These are phyloP conservation scores for Glaucomys volans DNA, from an alignment of 2,113 vertebrate species.

Conservation along the genomic window DNA sequence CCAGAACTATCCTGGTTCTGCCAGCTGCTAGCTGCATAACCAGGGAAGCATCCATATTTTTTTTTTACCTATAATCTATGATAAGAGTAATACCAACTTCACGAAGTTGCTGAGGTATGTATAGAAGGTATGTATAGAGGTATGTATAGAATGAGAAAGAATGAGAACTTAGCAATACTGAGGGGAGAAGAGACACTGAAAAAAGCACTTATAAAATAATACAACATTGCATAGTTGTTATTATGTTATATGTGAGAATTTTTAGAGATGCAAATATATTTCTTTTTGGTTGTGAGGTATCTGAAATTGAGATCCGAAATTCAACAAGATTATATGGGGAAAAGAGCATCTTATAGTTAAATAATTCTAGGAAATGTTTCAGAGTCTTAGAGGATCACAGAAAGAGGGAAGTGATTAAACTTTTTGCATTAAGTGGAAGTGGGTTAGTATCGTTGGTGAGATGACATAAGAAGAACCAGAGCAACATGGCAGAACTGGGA, in stretches of 20 bases:
- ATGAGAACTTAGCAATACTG: not conserved
- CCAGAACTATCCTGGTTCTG: not conserved
- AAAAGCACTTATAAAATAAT: not conserved
- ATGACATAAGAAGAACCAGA: not conserved
- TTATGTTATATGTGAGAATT: not conserved
- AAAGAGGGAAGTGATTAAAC: not conserved
- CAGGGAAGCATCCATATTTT: not conserved
- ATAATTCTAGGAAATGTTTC: conserved; percentile 3
- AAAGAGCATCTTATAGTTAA: not conserved
- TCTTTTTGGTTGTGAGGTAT: not conserved
- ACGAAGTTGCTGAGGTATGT: not conserved
- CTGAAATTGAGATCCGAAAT: not conserved
- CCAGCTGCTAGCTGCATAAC: not conserved
- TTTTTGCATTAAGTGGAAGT: not conserved
- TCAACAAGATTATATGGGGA: not conserved
- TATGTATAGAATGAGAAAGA: not conserved
- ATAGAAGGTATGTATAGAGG: not conserved
- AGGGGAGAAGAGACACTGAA: not conserved
- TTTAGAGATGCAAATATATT: not conserved
- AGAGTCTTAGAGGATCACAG: not conserved
- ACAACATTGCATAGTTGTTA: not conserved
- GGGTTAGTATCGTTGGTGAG: not conserved
- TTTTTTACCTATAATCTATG: not conserved
- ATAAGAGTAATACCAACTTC: not conserved
- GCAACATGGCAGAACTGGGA: not conserved